Evolutionary conservation across 2,888 invertebrate genomes (phyloP).

Genomic region (Ligdia adustata): DNA sequence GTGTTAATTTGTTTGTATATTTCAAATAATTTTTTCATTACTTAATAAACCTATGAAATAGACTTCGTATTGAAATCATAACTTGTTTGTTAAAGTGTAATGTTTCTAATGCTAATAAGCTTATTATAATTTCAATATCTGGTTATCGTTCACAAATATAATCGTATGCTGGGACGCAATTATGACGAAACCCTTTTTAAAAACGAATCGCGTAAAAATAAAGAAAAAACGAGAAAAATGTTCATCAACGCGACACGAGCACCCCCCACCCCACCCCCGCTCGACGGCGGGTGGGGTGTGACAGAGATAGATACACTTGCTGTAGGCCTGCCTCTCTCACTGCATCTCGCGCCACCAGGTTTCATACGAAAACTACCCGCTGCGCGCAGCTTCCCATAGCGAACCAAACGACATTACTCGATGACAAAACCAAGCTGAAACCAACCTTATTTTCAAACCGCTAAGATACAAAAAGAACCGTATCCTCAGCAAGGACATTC

Average conservation of each 20-base stretch:
- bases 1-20: too few relatives aligned
- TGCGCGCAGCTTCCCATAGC: constrained; percentile 60
- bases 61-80: too few relatives aligned
- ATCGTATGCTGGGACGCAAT: constrained; percentile 77
- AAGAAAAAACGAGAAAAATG: constrained; percentile 83
- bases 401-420: constrained; percentile 45
- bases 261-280: constrained; percentile 54
- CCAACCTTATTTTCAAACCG: constrained; percentile 6
- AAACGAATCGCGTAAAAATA: constrained; percentile 83
- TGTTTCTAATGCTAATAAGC: constrained; percentile 8
- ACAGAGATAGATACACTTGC: constrained; percentile 52
- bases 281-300: constrained; percentile 73
- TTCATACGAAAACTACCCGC: constrained; percentile 82
- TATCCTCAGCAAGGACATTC: constrained; percentile 33
- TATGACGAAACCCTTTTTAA: constrained; percentile 83
- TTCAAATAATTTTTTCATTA: too few relatives aligned
- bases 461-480: constrained; percentile 28
- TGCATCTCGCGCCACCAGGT: constrained; percentile 80
- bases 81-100: too few relatives aligned
- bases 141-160: constrained; percentile 73
- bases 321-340: constrained; percentile 54
- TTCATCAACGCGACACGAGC: constrained; percentile 84
- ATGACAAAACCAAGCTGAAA: constrained; percentile 15
- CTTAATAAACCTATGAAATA: too few relatives aligned
- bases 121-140: constrained; percentile 33